Evolutionary conservation across 2,797 vertebrate genomes (phyloP).

Genomic region (Poecilia wingei): DNA sequence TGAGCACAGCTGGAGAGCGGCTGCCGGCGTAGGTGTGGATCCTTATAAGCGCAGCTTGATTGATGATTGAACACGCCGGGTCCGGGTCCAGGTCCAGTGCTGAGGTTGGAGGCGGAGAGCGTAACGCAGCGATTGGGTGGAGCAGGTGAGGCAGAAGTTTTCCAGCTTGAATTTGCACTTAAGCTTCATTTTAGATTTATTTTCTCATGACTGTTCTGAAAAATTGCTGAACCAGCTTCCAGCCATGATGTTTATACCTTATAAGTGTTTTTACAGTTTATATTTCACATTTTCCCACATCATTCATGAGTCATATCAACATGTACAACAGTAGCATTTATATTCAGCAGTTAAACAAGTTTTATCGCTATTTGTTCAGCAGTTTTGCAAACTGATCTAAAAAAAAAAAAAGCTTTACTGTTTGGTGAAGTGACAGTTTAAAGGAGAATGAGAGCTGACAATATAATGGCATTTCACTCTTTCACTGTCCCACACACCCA

Average conservation of each 20-base stretch:
- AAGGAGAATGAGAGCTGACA: constrained; percentile 21
- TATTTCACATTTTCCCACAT: not conserved
- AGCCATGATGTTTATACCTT: not conserved
- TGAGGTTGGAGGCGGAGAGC: too few relatives aligned
- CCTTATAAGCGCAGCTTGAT: too few relatives aligned
- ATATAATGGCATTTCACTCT: constrained; percentile 16
- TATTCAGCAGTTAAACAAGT: not conserved
- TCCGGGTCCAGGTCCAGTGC: too few relatives aligned
- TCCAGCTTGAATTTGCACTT: too few relatives aligned
- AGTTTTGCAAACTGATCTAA: constrained; percentile 2
- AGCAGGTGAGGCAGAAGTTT: too few relatives aligned
- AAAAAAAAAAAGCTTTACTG: constrained; percentile 7
- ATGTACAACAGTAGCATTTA: not conserved
- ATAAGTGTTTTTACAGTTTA: not conserved
- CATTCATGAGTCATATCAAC: not conserved
- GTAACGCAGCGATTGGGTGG: too few relatives aligned
- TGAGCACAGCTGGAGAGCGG: too few relatives aligned
- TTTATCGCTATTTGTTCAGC: not conserved
- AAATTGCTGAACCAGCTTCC: not conserved
- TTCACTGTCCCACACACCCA: constrained; percentile 16
- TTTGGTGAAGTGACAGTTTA: not conserved
- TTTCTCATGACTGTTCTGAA: not conserved
- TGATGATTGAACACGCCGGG: too few relatives aligned
- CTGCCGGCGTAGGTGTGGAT: too few relatives aligned
- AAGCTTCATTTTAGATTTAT: not conserved